A percentile compares a stretch with the other conserved stretches of the same genome.
Conservation (phyloP, 2,797 vertebrate species). For the Myotis planiceps region DNA sequence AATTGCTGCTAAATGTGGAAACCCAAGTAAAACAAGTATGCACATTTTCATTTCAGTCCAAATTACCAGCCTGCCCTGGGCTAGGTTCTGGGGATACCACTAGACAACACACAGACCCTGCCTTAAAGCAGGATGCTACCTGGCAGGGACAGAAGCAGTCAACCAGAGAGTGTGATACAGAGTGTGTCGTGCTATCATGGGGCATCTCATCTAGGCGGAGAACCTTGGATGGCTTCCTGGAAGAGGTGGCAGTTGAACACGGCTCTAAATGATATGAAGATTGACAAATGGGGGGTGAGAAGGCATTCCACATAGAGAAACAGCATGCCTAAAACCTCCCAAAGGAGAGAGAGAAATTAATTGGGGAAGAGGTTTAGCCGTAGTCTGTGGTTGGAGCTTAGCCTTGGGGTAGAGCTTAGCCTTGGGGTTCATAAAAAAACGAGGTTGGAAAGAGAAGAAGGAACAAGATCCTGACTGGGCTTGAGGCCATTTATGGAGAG, state of each 20-base stretch:
- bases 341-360: not conserved
- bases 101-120: not conserved
- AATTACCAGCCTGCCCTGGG: not conserved
- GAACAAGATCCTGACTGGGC: not conserved
- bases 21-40: not conserved
- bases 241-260: not conserved
- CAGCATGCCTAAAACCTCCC: not conserved
- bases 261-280: not conserved
- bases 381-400: not conserved
- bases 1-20: not conserved
- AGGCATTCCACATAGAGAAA: not conserved
- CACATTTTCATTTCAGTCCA: not conserved
- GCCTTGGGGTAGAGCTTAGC: no score
- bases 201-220: not conserved
- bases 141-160: not conserved
- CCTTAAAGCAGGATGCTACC: not conserved
- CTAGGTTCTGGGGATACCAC: not conserved
- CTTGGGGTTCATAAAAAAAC: not conserved
- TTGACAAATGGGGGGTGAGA: not conserved
- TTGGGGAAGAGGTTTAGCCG: no score
- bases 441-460: not conserved
- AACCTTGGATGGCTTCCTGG: not conserved
- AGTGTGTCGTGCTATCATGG: not conserved
- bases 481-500: not conserved
- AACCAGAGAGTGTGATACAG: not conserved